Evolutionary conservation across 2,113 vertebrate species (phyloP).

Genomic region (Proterorhinus semilunaris): DNA sequence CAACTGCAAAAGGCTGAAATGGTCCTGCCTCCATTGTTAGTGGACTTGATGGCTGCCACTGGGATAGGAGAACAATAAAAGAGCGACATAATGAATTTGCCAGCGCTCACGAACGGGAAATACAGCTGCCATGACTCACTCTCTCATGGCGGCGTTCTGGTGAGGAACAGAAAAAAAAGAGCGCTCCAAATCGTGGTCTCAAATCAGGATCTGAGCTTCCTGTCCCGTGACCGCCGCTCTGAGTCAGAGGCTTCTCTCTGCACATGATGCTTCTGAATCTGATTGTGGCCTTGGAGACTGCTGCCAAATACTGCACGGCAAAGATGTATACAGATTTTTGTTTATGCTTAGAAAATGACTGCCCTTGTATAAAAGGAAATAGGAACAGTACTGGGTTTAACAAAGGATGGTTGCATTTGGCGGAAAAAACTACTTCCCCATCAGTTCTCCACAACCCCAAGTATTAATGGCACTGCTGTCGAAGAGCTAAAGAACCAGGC

Average conservation of each 20-base stretch:
- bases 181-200: conserved; percentile 41
- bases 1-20: background rate
- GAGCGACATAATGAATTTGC: conserved; percentile 51
- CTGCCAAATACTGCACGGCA: conserved; percentile 11
- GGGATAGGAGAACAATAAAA: conserved; percentile 56
- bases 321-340: background rate
- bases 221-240: conserved; percentile 42
- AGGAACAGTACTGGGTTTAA: background rate
- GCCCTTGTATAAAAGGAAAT: background rate
- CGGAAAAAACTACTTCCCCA: too few relatives aligned
- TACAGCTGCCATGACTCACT: conserved; percentile 57
- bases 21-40: conserved; percentile 30
- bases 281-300: background rate
- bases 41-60: conserved; percentile 23
- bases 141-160: conserved; percentile 35
- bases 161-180: conserved; percentile 53
- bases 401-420: background rate
- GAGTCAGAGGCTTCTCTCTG: conserved; percentile 45
- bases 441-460: too few relatives aligned
- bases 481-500: too few relatives aligned
- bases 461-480: too few relatives aligned
- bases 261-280: conserved; percentile 24
- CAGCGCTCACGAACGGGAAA: conserved; percentile 51
- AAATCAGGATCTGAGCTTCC: conserved; percentile 55
- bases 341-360: conserved; percentile 1